phyloP scores from a whole-genome alignment of 2,888 invertebrate genomes.

The Pyralis farinalis region DNA sequence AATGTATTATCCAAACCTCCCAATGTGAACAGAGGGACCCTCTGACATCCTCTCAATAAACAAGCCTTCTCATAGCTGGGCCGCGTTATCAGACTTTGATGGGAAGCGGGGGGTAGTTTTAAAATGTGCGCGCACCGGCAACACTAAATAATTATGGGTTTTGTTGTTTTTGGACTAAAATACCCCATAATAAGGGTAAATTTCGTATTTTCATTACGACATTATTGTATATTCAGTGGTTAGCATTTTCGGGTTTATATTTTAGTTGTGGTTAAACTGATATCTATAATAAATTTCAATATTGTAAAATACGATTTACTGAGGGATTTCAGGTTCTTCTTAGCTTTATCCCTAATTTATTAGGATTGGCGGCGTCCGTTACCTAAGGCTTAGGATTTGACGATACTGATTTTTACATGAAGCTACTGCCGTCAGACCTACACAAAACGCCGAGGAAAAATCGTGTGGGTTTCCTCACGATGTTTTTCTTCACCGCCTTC shows the following conservation, averaged over 20 bases:
- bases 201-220: constrained; percentile 5
- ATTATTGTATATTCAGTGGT: constrained; percentile 1
- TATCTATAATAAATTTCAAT: too few relatives aligned
- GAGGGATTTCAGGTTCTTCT: too few relatives aligned
- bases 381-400: too few relatives aligned
- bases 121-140: constrained; percentile 46
- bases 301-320: too few relatives aligned
- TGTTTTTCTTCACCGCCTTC: too few relatives aligned
- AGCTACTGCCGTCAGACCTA: too few relatives aligned
- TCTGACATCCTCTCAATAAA: constrained; percentile 66
- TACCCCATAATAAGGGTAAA: constrained; percentile 7
- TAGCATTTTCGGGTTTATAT: neutral
- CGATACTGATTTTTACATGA: too few relatives aligned
- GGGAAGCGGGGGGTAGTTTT: constrained; percentile 57
- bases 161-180: constrained; percentile 18
- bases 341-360: too few relatives aligned
- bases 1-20: constrained; percentile 22
- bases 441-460: too few relatives aligned
- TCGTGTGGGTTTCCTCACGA: too few relatives aligned
- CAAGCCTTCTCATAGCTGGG: constrained; percentile 66
- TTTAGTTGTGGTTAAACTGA: neutral
- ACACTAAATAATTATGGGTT: constrained; percentile 61
- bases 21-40: constrained; percentile 36
- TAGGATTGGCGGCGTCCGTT: too few relatives aligned
- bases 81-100: constrained; percentile 63